Conservation (phyloP, 2,113 vertebrate species). For the Noctilio leporinus region DNA sequence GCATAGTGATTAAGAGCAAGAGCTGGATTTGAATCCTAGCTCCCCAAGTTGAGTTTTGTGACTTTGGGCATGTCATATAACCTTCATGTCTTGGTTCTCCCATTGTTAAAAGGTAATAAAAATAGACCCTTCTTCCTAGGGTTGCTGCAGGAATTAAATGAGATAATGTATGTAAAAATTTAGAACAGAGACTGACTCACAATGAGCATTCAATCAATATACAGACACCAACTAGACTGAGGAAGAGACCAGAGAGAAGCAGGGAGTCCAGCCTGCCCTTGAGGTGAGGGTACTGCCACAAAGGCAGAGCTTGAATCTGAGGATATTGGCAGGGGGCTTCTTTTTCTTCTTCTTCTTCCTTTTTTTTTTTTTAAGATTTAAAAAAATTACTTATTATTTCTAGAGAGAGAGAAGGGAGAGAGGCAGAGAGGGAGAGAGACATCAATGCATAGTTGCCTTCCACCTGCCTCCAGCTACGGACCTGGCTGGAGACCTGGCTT, state of each 20-base stretch:
- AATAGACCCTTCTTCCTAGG: background rate
- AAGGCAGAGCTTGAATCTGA: background rate
- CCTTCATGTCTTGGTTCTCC: background rate
- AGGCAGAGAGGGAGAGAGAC: too few species aligned
- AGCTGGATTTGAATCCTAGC: background rate
- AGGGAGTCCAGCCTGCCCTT: background rate
- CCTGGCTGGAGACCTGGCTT: too few species aligned
- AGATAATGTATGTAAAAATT: background rate
- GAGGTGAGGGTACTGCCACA: background rate
- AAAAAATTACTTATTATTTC: too few species aligned
- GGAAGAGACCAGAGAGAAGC: background rate
- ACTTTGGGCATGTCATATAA: background rate
- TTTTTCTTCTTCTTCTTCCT: too few species aligned
- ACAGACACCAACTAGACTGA: background rate
- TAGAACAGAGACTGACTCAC: background rate
- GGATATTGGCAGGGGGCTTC: background rate
- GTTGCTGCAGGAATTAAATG: background rate
- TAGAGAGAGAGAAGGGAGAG: too few species aligned
- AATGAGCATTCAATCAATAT: background rate
- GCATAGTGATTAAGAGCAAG: background rate
- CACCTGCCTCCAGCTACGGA: too few species aligned
- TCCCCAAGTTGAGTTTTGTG: background rate
- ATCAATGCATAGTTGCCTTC: too few species aligned
- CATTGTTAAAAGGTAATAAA: background rate
- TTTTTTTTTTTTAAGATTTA: too few species aligned